Percentiles rank a stretch among this genome's conserved stretches.
Conservation (phyloP, 2,797 vertebrate species). For the Phataginus tetradactyla region DNA sequence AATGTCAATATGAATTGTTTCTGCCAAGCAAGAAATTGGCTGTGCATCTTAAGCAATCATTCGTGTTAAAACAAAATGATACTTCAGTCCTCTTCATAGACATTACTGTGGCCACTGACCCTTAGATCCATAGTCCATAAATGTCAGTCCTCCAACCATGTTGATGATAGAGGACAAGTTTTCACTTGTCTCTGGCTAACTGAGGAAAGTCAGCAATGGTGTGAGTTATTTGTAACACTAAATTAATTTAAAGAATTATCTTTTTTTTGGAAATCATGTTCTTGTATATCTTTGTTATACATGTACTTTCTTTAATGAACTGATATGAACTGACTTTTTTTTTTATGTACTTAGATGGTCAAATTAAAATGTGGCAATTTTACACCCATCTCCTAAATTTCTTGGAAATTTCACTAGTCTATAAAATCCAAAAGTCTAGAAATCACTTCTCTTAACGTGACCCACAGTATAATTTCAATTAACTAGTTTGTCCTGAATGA, state of each 20-base stretch:
- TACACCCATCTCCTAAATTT: conserved; percentile 23
- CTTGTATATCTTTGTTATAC: neutral
- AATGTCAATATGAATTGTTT: neutral
- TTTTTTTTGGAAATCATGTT: conserved; percentile 36
- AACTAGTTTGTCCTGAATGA: neutral
- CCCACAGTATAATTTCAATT: neutral
- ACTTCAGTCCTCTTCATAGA: neutral
- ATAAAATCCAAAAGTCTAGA: neutral
- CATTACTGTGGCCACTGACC: neutral
- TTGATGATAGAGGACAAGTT: neutral
- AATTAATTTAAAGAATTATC: neutral
- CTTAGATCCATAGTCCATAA: neutral
- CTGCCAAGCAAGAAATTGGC: neutral
- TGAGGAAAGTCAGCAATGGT: neutral
- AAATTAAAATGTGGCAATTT: conserved; percentile 18
- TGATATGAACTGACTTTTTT: neutral
- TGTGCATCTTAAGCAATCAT: neutral
- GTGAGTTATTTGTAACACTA: neutral
- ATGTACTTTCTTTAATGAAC: neutral
- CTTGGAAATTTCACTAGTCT: conserved; percentile 1
- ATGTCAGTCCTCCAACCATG: neutral
- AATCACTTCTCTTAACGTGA: neutral
- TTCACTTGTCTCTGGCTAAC: neutral
- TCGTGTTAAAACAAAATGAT: neutral
- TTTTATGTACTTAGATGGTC: neutral